Evolutionary conservation across 2,888 invertebrate genomes (phyloP).

Genomic region (Papilio gigon): DNA sequence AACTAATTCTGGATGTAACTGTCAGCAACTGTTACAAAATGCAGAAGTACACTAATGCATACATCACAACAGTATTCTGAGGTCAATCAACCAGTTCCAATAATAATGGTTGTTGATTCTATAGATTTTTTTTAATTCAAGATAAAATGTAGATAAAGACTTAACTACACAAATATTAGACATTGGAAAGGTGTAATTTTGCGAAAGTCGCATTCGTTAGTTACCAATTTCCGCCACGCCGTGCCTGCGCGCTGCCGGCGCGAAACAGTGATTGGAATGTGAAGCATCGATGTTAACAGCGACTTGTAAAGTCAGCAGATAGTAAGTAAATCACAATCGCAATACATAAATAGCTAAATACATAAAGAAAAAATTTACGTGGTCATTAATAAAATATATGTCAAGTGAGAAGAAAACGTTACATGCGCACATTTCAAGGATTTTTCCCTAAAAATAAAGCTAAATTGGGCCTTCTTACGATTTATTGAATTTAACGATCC

Average conservation of each 20-base stretch:
- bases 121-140: background rate
- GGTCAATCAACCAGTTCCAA: no score
- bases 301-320: slow-evolving; percentile 33
- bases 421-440: background rate
- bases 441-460: slow-evolving; percentile 12
- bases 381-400: slow-evolving; percentile 17
- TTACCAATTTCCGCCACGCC: background rate
- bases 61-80: no score
- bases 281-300: slow-evolving; percentile 11
- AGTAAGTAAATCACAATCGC: background rate
- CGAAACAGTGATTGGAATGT: background rate
- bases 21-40: no score
- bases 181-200: background rate
- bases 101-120: no score
- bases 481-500: slow-evolving; percentile 28
- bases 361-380: slow-evolving; percentile 2
- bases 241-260: background rate
- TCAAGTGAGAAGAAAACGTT: background rate
- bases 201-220: background rate
- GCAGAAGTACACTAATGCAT: no score
- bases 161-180: no score
- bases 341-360: slow-evolving; percentile 4
- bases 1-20: no score
- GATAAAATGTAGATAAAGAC: no score
- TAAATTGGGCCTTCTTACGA: slow-evolving; percentile 7